Percentiles rank a stretch among this genome's conserved stretches.
Conservation (phyloP, 1,140 invertebrate genomes). For the Littorina saxatilis region DNA sequence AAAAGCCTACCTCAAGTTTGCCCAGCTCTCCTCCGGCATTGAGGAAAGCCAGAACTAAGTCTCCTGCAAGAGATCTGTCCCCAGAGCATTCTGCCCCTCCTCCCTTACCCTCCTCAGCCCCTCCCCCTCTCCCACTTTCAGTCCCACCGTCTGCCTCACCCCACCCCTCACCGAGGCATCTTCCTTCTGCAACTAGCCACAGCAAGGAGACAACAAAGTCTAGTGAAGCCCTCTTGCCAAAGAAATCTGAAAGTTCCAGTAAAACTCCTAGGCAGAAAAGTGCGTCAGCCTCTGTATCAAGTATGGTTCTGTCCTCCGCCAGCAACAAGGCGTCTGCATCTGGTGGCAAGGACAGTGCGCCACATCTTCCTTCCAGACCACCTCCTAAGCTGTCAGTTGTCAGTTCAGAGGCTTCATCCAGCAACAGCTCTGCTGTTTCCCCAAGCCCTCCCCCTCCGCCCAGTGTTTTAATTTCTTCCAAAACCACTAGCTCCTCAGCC, state of each 20-base stretch:
- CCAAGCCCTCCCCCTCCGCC: neutral
- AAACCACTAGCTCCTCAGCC: neutral
- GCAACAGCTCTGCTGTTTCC: neutral
- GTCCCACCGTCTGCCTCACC: neutral
- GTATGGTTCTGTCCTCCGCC: too few relatives aligned
- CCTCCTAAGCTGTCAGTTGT: too few relatives aligned
- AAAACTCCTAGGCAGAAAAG: too few relatives aligned
- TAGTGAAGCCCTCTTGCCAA: too few relatives aligned
- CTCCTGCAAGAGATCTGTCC: constrained; percentile 32
- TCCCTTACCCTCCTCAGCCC: constrained; percentile 33
- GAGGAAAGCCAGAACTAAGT: constrained; percentile 42
- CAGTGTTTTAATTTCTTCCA: neutral
- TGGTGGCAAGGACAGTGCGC: too few relatives aligned
- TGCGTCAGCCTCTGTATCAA: too few relatives aligned
- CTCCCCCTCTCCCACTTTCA: constrained; percentile 11
- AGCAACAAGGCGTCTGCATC: too few relatives aligned
- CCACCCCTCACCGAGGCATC: neutral
- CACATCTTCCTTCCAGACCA: too few relatives aligned
- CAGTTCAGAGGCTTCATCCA: neutral
- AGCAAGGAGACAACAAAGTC: neutral
- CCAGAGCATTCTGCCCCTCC: constrained; percentile 38
- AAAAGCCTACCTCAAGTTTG: neutral
- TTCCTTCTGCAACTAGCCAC: neutral
- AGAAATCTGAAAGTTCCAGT: too few relatives aligned
- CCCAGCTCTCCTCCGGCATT: constrained; percentile 24